Evolutionary conservation across 2,797 vertebrate genomes (phyloP).

Genomic region (Distichodus sexfasciatus): DNA sequence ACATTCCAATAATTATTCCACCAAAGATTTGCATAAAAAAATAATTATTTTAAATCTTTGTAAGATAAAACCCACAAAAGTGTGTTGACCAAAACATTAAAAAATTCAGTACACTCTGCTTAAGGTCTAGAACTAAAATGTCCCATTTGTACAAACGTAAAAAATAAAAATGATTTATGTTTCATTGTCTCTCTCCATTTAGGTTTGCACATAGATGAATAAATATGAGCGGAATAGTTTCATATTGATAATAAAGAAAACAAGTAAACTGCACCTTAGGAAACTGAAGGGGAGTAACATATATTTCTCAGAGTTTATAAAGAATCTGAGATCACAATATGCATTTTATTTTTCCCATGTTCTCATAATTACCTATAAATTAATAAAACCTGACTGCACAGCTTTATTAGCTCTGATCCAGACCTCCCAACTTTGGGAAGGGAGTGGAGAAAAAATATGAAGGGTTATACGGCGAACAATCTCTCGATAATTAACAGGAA

Average conservation of each 20-base stretch:
- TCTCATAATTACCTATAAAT: conserved; percentile 77
- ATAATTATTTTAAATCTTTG: too few species aligned
- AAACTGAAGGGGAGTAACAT: conserved; percentile 21
- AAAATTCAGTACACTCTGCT: too few species aligned
- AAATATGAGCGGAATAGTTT: conserved; percentile 20
- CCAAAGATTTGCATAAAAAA: too few species aligned
- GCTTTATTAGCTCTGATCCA: conserved; percentile 91
- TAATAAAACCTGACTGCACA: conserved; percentile 84
- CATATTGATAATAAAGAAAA: conserved; percentile 18
- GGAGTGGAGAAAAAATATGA: conserved; percentile 67
- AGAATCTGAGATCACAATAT: conserved; percentile 61
- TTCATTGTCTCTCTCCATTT: not conserved
- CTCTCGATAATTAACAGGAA: conserved; percentile 99
- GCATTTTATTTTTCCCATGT: conserved; percentile 66
- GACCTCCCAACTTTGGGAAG: conserved; percentile 88
- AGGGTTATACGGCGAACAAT: conserved; percentile 93
- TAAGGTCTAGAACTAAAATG: too few species aligned
- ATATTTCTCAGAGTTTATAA: conserved; percentile 68
- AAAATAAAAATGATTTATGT: not conserved
- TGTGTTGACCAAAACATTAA: too few species aligned
- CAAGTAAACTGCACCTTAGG: conserved; percentile 19
- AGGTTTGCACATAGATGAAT: conserved; percentile 17
- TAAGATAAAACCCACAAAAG: too few species aligned
- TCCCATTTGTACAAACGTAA: not conserved
- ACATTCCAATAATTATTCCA: too few species aligned